A percentile compares a stretch with the other conserved stretches of the same genome.
Conservation (phyloP, 2,113 vertebrate genomes). For the Siphamia tubifer region DNA sequence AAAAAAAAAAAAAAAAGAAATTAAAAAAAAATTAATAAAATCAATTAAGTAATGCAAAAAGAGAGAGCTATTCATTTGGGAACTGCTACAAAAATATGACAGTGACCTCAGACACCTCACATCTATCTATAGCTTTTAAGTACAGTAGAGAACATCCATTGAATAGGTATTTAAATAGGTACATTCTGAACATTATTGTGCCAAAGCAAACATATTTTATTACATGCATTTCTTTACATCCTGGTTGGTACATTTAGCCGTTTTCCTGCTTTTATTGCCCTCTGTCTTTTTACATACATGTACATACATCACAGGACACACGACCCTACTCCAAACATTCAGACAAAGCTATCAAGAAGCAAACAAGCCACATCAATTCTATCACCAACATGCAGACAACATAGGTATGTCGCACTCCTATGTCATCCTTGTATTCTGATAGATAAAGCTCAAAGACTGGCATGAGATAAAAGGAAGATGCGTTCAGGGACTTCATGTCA, state of each 20-base stretch:
- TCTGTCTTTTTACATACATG: background rate
- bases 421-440: constrained; percentile 25
- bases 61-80: too few relatives aligned
- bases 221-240: too few relatives aligned
- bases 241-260: background rate
- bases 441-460: constrained; percentile 31
- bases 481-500: constrained; percentile 41
- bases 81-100: too few relatives aligned
- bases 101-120: too few relatives aligned
- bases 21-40: too few relatives aligned
- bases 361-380: constrained; percentile 20
- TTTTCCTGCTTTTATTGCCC: background rate
- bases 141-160: too few relatives aligned
- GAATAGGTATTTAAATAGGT: too few relatives aligned
- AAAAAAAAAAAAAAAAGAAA: too few relatives aligned
- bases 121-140: too few relatives aligned
- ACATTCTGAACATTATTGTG: too few relatives aligned
- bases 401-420: constrained; percentile 3
- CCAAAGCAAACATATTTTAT: too few relatives aligned
- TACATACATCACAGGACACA: background rate
- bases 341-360: constrained; percentile 1
- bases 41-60: too few relatives aligned
- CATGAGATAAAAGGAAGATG: constrained; percentile 62
- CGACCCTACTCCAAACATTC: background rate
- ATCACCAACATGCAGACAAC: constrained; percentile 26